phyloP scores from a whole-genome alignment of 2,797 vertebrate species.

The Miichthys miiuy region DNA sequence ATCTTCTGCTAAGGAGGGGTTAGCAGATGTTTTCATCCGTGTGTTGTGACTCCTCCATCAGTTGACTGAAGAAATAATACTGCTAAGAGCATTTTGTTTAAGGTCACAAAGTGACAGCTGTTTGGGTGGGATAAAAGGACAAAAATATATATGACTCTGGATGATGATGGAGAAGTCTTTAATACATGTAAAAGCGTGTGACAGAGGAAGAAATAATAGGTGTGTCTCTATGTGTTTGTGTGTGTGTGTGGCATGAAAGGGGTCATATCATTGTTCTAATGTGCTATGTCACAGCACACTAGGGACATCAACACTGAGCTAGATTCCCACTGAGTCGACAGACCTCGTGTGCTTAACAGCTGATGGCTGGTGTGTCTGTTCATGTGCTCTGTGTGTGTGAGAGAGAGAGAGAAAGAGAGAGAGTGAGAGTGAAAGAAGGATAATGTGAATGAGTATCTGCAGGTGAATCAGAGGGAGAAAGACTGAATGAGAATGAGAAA shows the following conservation, averaged over 20 bases:
- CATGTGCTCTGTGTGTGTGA: conserved; percentile 12
- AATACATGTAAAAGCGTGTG: conserved; percentile 25
- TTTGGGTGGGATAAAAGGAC: neutral
- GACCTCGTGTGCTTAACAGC: conserved; percentile 41
- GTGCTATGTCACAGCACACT: conserved; percentile 59
- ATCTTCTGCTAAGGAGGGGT: conserved; percentile 15
- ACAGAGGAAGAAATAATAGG: conserved; percentile 21
- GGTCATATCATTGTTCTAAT: conserved; percentile 33
- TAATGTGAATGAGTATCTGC: neutral
- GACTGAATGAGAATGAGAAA: conserved; percentile 11
- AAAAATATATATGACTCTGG: conserved; percentile 51
- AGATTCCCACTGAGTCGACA: conserved; percentile 61
- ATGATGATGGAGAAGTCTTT: conserved; percentile 16
- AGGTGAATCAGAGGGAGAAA: conserved; percentile 22
- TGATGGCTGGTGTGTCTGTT: conserved; percentile 27
- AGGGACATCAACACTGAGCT: conserved; percentile 39
- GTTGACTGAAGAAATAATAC: conserved; percentile 14
- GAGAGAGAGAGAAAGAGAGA: neutral
- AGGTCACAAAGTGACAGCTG: conserved; percentile 16
- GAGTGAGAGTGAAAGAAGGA: neutral
- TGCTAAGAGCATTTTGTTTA: conserved; percentile 30
- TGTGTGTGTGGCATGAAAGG: neutral
- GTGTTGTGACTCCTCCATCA: conserved; percentile 25
- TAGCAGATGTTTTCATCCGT: conserved; percentile 49
- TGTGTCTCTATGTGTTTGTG: conserved; percentile 16